A percentile compares a stretch with the other conserved stretches of the same genome.
Evolutionary conservation across 2,888 invertebrate genomes (phyloP).

Genomic region (Trilocha varians): DNA sequence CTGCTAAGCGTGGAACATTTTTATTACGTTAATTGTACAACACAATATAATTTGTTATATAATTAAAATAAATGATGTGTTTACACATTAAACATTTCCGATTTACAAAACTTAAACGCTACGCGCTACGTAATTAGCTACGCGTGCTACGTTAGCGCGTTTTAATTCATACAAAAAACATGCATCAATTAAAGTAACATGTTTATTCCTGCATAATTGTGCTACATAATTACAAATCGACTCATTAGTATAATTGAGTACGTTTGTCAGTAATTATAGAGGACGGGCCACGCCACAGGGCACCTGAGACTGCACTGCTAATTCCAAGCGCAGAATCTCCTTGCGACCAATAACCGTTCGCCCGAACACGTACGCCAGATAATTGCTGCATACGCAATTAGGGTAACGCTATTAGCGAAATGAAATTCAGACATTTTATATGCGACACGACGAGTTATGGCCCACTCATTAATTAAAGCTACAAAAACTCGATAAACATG

Average conservation of each 20-base stretch:
- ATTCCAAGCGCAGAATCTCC: constrained; percentile 32
- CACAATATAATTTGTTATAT: no score
- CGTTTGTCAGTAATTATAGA: background rate
- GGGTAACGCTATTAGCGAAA: constrained; percentile 42
- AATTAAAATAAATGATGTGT: no score
- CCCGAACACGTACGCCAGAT: constrained; percentile 42
- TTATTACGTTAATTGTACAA: no score
- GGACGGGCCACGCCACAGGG: constrained; percentile 7
- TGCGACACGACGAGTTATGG: constrained; percentile 25
- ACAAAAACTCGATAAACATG: constrained; percentile 48
- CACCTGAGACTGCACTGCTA: constrained; percentile 39
- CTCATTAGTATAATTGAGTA: background rate
- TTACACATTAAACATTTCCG: no score
- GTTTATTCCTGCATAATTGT: background rate
- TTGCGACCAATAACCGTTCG: constrained; percentile 36
- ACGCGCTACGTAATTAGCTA: no score
- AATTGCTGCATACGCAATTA: constrained; percentile 55
- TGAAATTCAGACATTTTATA: constrained; percentile 28
- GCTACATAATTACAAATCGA: background rate
- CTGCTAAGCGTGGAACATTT: no score
- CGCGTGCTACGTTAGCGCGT: no score
- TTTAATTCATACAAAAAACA: no score
- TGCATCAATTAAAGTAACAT: no score
- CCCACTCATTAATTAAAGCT: constrained; percentile 47
- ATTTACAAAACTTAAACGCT: no score